phyloP scores from a whole-genome alignment of 1,140 invertebrate species.

The Doryteuthis pealeii region DNA sequence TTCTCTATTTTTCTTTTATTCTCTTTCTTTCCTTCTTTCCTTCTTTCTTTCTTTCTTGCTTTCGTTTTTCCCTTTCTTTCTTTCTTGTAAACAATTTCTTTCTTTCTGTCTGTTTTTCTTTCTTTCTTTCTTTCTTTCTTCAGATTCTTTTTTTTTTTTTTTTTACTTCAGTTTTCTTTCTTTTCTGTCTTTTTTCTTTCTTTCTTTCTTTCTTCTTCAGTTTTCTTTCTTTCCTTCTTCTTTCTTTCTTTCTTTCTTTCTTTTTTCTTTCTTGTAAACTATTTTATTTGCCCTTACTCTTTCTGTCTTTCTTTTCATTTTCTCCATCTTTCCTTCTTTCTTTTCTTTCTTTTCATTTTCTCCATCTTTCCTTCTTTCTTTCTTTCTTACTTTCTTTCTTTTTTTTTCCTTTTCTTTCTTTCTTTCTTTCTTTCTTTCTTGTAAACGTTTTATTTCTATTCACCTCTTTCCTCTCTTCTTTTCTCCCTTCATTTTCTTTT shows the following conservation, averaged over 20 bases:
- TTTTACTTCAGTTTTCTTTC: neutral
- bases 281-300: neutral
- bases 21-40: neutral
- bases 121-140: neutral
- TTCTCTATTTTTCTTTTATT: neutral
- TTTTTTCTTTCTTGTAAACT: neutral
- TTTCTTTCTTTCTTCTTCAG: neutral
- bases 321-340: neutral
- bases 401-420: neutral
- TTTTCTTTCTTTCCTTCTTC: neutral
- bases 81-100: neutral
- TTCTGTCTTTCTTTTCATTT: neutral
- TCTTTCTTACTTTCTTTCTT: neutral
- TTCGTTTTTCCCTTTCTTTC: neutral
- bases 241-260: neutral
- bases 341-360: neutral
- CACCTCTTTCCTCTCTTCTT: neutral
- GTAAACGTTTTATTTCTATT: neutral
- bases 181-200: neutral
- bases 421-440: neutral
- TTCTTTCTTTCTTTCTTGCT: neutral
- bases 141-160: neutral
- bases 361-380: neutral
- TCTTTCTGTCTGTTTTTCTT: neutral
- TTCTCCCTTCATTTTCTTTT: no score